Evolutionary conservation across 2,888 invertebrate species (phyloP), one percentile per base, ranked within the genome.

Genomic region (Caenorhabditis sp.): DNA sequence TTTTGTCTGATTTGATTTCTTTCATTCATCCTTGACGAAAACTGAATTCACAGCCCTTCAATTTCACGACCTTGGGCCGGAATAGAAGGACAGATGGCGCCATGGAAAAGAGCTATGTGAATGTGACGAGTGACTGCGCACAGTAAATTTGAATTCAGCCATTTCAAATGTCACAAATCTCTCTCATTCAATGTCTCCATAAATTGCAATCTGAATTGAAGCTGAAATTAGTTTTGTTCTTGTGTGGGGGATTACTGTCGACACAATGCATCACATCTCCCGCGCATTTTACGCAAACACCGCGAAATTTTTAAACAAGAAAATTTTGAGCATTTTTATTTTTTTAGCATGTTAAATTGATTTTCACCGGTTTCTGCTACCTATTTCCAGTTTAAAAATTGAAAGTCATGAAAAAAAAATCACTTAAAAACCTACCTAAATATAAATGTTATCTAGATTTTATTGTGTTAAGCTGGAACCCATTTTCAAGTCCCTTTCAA

Each of bases 1-100:
- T 44, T 63, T 47, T 38, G 7, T 26, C 22, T 44, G 14, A 24
- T 31, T 24, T 64, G 41, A 41, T 56, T 54, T 54, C 22, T 19
- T 47, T 19, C 19, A 24, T 44, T 66, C 66, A 58, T 51, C 68
- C 41, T 69, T 61, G 38, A 59, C 26, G 44, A n/a, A 49, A 51
- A 68, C 14, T 14, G 54, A 47, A 68, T 59, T 59, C 44, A 10
- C 63, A 49, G 16, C n/a, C 38, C 58, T 16, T 28, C 22, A 24
- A 51, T 68, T 76, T 16, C 35, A 68, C 22, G 76, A 59, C 76
- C 76, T 76, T 76, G 76, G 68, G 66, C 66, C 22, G 10, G 58
- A 61, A 1, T 19, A 14, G 24, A 51, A 26, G 22, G 54, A 49
- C 76, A 76, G 59, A 54, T 75, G 58, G 58, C 66, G 51, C 54